Evolutionary conservation across 37 sponge, comb jelly and placozoan species (phyloP), one percentile per base, ranked within the genome.

Genomic region (Spongilla lacustris): DNA sequence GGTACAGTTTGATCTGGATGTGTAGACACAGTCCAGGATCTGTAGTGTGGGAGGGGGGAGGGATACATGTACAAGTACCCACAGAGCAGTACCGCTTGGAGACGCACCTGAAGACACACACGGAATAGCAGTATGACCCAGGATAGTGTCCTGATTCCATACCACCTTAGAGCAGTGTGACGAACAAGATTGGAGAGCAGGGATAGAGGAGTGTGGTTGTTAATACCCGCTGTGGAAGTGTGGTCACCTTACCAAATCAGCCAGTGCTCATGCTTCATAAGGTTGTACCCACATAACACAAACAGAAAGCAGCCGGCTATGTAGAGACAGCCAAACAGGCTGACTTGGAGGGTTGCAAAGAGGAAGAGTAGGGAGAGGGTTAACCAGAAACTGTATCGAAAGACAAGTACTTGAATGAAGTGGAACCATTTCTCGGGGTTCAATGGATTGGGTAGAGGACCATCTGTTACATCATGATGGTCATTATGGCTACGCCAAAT

Each of bases 351-450:
- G 69, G 85, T 88, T 26, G 91, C 97, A 10, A 90, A 74, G 28
- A 96, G 48, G 74, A 96, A 96, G 33, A 96, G 32, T 66, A 96
- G 68, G 74, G 93, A 82, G 2, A 96, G 48, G 14, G 86, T 77
- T 27, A 93, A 23, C 96, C 96, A 96, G 72, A 93, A 88, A 36
- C 35, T 17, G 11, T 58, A 58, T 58, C 21, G 12, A 58, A 58
- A 58, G 58, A 58, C 21, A 10, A 58, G 58, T 14, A 58, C 19
- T 17, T 58, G 4, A 17, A 58, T 58, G 21, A 13, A 58, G 19
- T 6, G 1, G 58, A 58, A 58, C 58, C 14, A 58, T 58, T 58
- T 10, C 11, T 58, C 19, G 19, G 58, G 58, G 19, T 58, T 58
- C 4, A 58, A 58, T 6, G 11, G 21, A 14, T 10, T 58, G 12